Base-by-base conservation (phyloP, 2,113 vertebrate species). In the Stigmatopora nigra region DNA sequence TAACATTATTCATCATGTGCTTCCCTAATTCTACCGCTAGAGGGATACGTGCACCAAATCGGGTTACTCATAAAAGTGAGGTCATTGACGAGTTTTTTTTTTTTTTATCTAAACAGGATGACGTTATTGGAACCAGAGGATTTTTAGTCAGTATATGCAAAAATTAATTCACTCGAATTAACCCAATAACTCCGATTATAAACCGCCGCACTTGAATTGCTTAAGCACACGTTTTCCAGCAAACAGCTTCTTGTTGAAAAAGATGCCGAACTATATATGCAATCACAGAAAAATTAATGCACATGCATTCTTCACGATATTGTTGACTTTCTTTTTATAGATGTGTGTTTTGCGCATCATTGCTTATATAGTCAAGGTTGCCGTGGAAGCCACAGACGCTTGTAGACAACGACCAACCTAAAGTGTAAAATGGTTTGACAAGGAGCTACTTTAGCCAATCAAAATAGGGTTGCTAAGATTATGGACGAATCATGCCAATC, bases 351-450 rank as follows among this genome's bases (percentile, higher is more conserved):
- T 38, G 70, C 20, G 63, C 72, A 69, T 74, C 68, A 31, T 38
- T 20, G 62, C 59, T 35, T 41, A 41, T 41, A 68, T 31, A 73
- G 63, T 77, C 60, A 61, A 86, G 78, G 87, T 90, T 90, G 88
- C 88, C 82, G 76, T 88, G 89, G 84, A 87, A 90, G 82, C 87
- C 84, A 80, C 82, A 82, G 85, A 90, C 84, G 88, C 91, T 77
- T 71, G 68, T 59, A 63, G 22, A 62, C 35, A 20, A 51, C 64
- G 69, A 81, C 79, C 88, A 88, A 88, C 79, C 86, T 81, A 86
- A 61, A 64, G 0, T 73, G 38, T 53, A 73, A 70, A 3, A 45
- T 35, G 20, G 15, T 11, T 25, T 87, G 82, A 90, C 48, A 2
- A 88, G 86, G 45, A 46, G 20, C 41, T 12, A 20, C 22, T 0